Conservation (phyloP, 2,113 vertebrate genomes). For the Probosciger aterrimus region DNA sequence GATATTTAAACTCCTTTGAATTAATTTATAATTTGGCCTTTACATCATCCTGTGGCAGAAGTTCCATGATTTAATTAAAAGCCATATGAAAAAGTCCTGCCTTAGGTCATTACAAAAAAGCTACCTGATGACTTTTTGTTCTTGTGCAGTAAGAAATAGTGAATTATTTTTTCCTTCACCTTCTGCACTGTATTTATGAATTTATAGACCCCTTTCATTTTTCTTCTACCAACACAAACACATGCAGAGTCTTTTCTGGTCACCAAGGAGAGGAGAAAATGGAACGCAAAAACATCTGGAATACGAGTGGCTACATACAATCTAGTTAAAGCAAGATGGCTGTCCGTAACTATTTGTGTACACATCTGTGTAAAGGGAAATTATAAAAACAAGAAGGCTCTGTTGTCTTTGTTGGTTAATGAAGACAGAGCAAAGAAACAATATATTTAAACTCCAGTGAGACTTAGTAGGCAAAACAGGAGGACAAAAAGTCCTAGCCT, state of each 20-base stretch:
- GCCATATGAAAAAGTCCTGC: neutral
- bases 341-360: neutral
- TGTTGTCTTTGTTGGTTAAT: neutral
- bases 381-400: neutral
- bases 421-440: neutral
- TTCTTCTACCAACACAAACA: neutral
- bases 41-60: neutral
- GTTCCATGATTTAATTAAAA: neutral
- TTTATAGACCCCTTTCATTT: neutral
- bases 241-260: neutral
- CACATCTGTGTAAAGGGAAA: neutral
- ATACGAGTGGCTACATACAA: neutral
- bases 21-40: neutral
- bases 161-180: neutral
- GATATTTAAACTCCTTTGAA: neutral
- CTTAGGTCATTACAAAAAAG: neutral
- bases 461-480: neutral
- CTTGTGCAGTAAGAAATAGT: neutral
- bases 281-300: slow-evolving; percentile 7
- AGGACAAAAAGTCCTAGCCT: neutral
- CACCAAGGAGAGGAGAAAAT: neutral
- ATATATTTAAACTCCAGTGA: neutral
- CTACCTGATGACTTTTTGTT: neutral
- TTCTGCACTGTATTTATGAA: neutral
- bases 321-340: neutral